A percentile compares a stretch with the other conserved stretches of the same genome.
Evolutionary conservation across 2,113 vertebrate genomes (phyloP).

Genomic region (Alethe diademata): DNA sequence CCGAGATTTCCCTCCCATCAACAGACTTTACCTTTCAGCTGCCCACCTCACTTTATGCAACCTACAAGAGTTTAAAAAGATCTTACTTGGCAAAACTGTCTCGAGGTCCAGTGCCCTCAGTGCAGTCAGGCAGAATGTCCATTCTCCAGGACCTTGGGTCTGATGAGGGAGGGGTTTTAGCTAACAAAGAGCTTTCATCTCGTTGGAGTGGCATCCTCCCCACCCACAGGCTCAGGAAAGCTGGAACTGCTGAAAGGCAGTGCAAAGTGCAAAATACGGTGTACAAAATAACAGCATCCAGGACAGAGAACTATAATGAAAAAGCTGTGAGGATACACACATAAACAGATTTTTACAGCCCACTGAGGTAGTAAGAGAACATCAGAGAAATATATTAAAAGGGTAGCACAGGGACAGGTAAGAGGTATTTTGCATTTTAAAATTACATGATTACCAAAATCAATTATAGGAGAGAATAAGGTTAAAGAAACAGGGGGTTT

Average conservation of each 20-base stretch:
- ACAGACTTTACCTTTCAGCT: neutral
- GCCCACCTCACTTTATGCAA: neutral
- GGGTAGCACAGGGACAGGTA: neutral
- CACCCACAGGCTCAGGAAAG: neutral
- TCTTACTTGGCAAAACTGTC: neutral
- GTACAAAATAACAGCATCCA: neutral
- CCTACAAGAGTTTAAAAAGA: neutral
- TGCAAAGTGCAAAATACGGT: neutral
- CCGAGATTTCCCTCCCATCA: neutral
- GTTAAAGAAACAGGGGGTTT: neutral
- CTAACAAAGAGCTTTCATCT: neutral
- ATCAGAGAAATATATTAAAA: neutral
- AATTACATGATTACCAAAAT: neutral
- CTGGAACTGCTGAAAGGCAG: neutral
- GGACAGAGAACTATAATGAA: neutral
- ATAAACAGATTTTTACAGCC: neutral
- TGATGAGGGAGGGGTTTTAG: neutral
- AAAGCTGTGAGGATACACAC: neutral
- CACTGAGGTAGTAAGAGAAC: neutral
- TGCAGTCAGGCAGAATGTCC: neutral
- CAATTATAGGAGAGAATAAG: neutral
- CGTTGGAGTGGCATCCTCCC: neutral
- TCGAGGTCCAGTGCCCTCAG: neutral
- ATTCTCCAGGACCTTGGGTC: neutral
- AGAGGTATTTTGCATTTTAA: neutral